These are phyloP conservation scores for Mimachlamys varia DNA, from an alignment of 2,888 invertebrate species.

Conservation along the genomic window DNA sequence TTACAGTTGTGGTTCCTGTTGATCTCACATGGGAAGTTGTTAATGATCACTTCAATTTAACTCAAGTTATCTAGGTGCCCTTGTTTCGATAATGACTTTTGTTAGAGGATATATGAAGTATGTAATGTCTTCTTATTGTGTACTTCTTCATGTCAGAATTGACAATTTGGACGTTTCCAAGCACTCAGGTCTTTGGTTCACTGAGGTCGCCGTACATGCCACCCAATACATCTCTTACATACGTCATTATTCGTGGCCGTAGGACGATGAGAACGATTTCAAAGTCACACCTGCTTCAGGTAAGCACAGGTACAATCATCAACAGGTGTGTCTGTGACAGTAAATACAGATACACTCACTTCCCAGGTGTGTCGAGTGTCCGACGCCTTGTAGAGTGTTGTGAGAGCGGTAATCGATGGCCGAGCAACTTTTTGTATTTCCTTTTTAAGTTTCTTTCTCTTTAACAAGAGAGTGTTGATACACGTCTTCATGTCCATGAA, in stretches of 20 bases:
- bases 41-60: too few relatives aligned
- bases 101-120: too few relatives aligned
- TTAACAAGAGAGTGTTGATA: background rate
- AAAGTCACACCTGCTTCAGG: slow-evolving; percentile 31
- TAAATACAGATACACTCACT: slow-evolving; percentile 19
- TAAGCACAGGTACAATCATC: slow-evolving; percentile 26
- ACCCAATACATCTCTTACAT: background rate
- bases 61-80: too few relatives aligned
- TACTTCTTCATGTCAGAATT: too few relatives aligned
- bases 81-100: too few relatives aligned
- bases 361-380: slow-evolving; percentile 7
- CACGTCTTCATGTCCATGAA: background rate
- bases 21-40: too few relatives aligned
- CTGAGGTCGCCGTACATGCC: background rate
- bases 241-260: background rate
- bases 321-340: slow-evolving; percentile 13
- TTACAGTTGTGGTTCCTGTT: too few relatives aligned
- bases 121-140: too few relatives aligned
- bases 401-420: background rate
- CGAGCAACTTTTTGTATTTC: slow-evolving; percentile 22
- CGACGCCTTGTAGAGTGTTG: background rate
- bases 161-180: background rate
- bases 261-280: slow-evolving; percentile 31
- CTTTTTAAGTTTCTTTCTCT: slow-evolving; percentile 4
- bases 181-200: background rate